Evolutionary conservation across 2,113 vertebrate genomes (phyloP), one percentile per base, ranked within the genome.

Genomic region (Prochilodus magdalenae): DNA sequence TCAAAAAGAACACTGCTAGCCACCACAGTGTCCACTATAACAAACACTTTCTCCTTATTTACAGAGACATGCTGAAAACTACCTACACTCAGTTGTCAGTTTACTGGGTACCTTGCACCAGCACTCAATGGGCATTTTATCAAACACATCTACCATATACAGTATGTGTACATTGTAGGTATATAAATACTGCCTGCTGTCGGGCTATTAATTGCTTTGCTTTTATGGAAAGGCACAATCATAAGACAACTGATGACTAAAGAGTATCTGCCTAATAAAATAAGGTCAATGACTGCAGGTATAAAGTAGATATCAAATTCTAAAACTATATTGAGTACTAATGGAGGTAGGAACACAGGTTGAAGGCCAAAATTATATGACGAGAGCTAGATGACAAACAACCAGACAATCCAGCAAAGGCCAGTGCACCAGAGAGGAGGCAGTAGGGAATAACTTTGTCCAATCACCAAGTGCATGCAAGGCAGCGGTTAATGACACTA

Each of bases 1-100:
- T 80, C 86, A 80, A 85, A 79, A 69, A 26, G 60, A 71, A 70
- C 80, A 74, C 60, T 77, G 77, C 65, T 60, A 79, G 72, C 26
- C 29, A 82, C 67, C 49, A 63, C 27, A 84, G 16, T 44, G 40
- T 75, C 66, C 75, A 84, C 85, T 76, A 75, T 60, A 78, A 77
- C 80, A 80, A 83, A 85, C 80, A 80, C 67, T 77, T 77, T 70
- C 85, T 65, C 71, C 55, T 66, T 82, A 60, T 79, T 84, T 76
- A 75, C 67, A 77, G 63, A 60, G 70, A 77, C 73, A 67, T 57
- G 62, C 73, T 69, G 63, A 59, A 66, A 76, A 47, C 36, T 57
- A 76, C 72, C 30, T 60, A 24, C 53, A 60, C 73, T 36, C 3
- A 36, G 36, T 36, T 36, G 36, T 36, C 36, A 72, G 57, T 72